Conservation (phyloP, 2,888 invertebrate genomes). For the Strigamia transsilvanica region DNA sequence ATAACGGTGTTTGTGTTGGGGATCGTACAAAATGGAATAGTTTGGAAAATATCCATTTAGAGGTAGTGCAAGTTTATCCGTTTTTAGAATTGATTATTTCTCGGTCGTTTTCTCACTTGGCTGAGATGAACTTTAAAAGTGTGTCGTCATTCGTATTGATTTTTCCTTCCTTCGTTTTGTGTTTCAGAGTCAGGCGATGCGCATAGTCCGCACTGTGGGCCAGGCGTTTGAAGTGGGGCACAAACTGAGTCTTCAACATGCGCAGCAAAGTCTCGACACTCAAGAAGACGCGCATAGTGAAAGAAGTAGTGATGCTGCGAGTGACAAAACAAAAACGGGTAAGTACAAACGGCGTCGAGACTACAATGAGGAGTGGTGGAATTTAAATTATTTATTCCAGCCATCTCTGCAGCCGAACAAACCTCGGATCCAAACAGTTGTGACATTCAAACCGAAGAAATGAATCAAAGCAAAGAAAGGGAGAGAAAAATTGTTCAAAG, state of each 20-base stretch:
- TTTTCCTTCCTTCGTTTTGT: conserved; percentile 58
- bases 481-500: conserved; percentile 48
- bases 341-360: conserved; percentile 38
- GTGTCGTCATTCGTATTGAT: conserved; percentile 55
- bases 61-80: conserved; percentile 51
- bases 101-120: conserved; percentile 50
- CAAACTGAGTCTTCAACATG: conserved; percentile 79
- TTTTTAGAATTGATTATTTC: conserved; percentile 11
- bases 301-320: conserved; percentile 66
- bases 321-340: conserved; percentile 72
- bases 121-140: conserved; percentile 6
- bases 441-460: conserved; percentile 58
- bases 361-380: too few relatives aligned
- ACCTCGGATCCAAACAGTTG: conserved; percentile 58
- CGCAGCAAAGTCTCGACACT: conserved; percentile 63
- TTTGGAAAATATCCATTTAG: conserved; percentile 54
- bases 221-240: conserved; percentile 99
- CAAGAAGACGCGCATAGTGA: conserved; percentile 64
- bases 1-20: not conserved
- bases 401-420: conserved; percentile 57
- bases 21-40: conserved; percentile 43
- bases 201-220: conserved; percentile 96
- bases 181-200: conserved; percentile 95
- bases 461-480: conserved; percentile 48
- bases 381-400: conserved; percentile 48